These are phyloP conservation scores for Emesis furor DNA, from an alignment of 2,888 invertebrate species.

Conservation along the genomic window DNA sequence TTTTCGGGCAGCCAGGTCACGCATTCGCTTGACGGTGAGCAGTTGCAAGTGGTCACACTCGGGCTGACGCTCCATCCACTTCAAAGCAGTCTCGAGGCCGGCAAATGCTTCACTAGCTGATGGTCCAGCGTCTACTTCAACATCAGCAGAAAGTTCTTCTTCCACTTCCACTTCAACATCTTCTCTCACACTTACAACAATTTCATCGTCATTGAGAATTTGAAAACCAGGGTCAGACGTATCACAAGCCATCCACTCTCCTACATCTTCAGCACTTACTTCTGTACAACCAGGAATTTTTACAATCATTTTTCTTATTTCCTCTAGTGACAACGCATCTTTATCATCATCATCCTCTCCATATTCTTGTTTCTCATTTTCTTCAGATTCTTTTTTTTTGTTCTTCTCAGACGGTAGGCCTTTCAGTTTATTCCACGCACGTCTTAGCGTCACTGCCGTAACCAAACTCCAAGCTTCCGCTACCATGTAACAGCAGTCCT, in stretches of 20 bases:
- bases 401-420: slow-evolving; percentile 66
- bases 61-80: slow-evolving; percentile 65
- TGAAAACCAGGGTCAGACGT: slow-evolving; percentile 37
- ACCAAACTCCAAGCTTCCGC: slow-evolving; percentile 66
- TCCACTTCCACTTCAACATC: slow-evolving; percentile 49
- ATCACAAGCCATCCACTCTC: slow-evolving; percentile 37
- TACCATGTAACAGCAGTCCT: slow-evolving; percentile 67
- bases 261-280: slow-evolving; percentile 39
- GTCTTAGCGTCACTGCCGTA: slow-evolving; percentile 66
- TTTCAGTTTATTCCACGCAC: slow-evolving; percentile 64
- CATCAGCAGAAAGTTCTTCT: slow-evolving; percentile 43
- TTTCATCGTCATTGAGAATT: slow-evolving; percentile 40
- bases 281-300: slow-evolving; percentile 39
- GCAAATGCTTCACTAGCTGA: slow-evolving; percentile 33
- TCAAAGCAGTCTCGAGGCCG: slow-evolving; percentile 35
- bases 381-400: slow-evolving; percentile 38
- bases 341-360: slow-evolving; percentile 50
- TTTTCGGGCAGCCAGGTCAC: slow-evolving; percentile 67
- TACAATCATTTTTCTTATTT: slow-evolving; percentile 53
- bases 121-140: slow-evolving; percentile 32
- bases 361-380: slow-evolving; percentile 54
- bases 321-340: slow-evolving; percentile 60
- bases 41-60: slow-evolving; percentile 68
- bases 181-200: slow-evolving; percentile 57
- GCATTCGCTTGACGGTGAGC: slow-evolving; percentile 66